These are phyloP conservation scores for Melipona quadrifasciata DNA, from an alignment of 1,140 invertebrate genomes.

Conservation along the genomic window DNA sequence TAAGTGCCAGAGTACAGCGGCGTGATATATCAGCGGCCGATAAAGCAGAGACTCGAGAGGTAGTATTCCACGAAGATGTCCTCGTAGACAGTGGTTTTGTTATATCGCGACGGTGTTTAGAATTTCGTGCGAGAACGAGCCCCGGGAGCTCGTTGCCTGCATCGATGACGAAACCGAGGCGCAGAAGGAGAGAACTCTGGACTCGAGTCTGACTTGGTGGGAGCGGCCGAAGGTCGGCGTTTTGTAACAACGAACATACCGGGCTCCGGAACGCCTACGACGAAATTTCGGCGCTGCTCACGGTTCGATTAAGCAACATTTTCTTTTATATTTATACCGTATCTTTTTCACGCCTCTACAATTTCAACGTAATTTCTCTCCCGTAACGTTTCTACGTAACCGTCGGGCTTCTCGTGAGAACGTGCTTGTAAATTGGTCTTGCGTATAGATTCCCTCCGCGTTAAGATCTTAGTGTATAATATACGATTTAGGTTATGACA, in stretches of 20 bases:
- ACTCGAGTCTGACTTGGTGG: slow-evolving; percentile 52
- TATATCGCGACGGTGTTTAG: slow-evolving; percentile 31
- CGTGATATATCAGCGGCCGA: slow-evolving; percentile 63
- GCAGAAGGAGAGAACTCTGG: slow-evolving; percentile 42
- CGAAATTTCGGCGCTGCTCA: slow-evolving; percentile 58
- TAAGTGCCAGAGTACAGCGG: neutral
- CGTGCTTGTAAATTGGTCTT: too few relatives aligned
- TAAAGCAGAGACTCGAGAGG: slow-evolving; percentile 64
- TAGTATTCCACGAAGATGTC: slow-evolving; percentile 5
- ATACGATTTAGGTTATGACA: slow-evolving; percentile 1
- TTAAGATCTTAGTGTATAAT: neutral
- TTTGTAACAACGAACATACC: slow-evolving; percentile 60
- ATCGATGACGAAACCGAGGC: slow-evolving; percentile 61
- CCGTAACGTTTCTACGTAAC: neutral
- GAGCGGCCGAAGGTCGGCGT: slow-evolving; percentile 64
- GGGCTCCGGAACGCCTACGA: slow-evolving; percentile 55
- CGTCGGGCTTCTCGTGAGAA: neutral
- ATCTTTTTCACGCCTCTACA: neutral
- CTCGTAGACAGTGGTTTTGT: slow-evolving; percentile 31
- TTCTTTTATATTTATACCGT: slow-evolving; percentile 1
- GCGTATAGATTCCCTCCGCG: too few relatives aligned
- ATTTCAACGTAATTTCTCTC: neutral
- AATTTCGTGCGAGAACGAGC: slow-evolving; percentile 31
- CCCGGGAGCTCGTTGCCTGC: slow-evolving; percentile 9
- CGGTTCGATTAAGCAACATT: slow-evolving; percentile 37